Evolutionary conservation across 2,797 vertebrate genomes (phyloP), one percentile per base, ranked within the genome.

Genomic region (Chelonia mydas): DNA sequence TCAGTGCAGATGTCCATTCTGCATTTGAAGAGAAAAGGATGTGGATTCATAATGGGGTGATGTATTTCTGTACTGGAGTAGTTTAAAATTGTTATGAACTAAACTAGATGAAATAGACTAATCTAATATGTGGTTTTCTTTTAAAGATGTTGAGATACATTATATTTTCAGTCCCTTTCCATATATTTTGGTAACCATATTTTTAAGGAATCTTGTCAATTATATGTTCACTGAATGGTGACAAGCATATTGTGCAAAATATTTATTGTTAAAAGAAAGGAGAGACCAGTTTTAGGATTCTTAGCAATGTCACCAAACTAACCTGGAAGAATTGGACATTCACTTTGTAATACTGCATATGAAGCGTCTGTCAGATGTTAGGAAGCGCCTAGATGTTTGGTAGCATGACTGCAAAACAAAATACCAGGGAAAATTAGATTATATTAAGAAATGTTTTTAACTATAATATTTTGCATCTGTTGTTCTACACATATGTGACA

Each of bases 401-500:
- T 97, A 97, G 97, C 91, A 86, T 84, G 94, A 95, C 97, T 96
- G 86, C 95, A 96, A 97, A 97, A 94, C 96, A 97, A 91, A 98
- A 98, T 98, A 96, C 96, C 97, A 97, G 90, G 90, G 94, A 95
- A 98, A 98, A 98, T 97, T 96, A 92, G 95, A 98, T 98, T 98
- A 97, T 94, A 96, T 96, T 98, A 92, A 96, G 96, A 97, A 98
- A 98, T 94, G 94, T 97, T 97, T 97, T 86, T 92, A 65, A 33
- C 95, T 96, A 7, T 98, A 97, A 97, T 97, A 95, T 93, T 96
- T 97, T 97, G 95, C 97, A 95, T 98, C 86, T 98, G 98, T 97
- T 97, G 94, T 86, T 96, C 95, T 94, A 81, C 82, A 86, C 92
- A 7, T 96, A 86, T 97, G 89, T 92, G 95, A 90, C 65, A 54